Conservation (phyloP, 2,797 vertebrate species). For the Helarctos malayanus region DNA sequence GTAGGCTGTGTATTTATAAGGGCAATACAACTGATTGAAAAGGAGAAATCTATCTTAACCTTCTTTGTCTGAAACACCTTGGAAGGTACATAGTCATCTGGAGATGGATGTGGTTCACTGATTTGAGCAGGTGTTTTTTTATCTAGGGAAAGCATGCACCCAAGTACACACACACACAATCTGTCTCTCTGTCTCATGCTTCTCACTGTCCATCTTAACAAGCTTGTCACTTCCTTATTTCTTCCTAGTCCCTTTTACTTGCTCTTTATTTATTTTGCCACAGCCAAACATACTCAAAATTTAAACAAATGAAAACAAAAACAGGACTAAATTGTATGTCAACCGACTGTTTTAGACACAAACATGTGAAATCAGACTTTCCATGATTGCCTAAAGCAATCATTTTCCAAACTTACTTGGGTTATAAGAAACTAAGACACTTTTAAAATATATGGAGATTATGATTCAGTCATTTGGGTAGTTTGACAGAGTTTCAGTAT, state of each 20-base stretch:
- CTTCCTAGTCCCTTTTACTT: not conserved
- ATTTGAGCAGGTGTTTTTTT: not conserved
- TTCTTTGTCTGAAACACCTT: not conserved
- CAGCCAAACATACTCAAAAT: not conserved
- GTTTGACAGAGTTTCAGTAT: not conserved
- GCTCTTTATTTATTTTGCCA: slow-evolving; percentile 6
- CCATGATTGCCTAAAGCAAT: not conserved
- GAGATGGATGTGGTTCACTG: not conserved
- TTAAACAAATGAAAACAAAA: slow-evolving; percentile 9
- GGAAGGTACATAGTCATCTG: not conserved
- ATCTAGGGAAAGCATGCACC: not conserved
- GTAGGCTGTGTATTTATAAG: not conserved
- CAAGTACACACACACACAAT: not conserved
- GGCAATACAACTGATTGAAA: slow-evolving; percentile 4
- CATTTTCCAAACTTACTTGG: not conserved
- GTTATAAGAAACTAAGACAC: not conserved
- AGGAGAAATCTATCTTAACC: not conserved
- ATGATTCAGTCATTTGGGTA: not conserved
- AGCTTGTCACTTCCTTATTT: not conserved
- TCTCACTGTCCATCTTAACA: not conserved
- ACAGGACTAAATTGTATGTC: not conserved
- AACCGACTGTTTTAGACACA: not conserved
- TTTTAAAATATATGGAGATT: not conserved
- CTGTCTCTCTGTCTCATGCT: not conserved
- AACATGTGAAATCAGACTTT: not conserved